Conservation (phyloP, 2,888 invertebrate genomes). For the Mythimna ferrago region DNA sequence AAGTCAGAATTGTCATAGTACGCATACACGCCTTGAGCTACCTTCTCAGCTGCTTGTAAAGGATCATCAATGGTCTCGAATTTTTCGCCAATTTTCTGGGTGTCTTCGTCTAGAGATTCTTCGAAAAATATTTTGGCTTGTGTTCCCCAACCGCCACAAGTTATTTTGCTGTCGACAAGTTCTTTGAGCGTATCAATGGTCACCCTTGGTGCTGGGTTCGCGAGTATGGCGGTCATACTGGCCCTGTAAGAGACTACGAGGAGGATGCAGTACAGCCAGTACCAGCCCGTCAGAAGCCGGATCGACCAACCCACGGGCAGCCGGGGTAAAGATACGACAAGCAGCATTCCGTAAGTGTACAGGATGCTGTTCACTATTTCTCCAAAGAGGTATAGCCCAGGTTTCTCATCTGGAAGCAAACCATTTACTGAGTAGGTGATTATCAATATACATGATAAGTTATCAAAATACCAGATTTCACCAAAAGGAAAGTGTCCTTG, state of each 20-base stretch:
- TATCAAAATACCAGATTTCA: no score
- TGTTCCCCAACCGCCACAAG: constrained; percentile 93
- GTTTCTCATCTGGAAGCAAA: constrained; percentile 80
- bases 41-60: constrained; percentile 92
- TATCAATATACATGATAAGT: no score
- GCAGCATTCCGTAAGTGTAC: constrained; percentile 95
- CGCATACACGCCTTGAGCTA: constrained; percentile 93
- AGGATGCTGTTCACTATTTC: constrained; percentile 94
- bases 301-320: constrained; percentile 95
- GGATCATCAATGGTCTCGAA: constrained; percentile 92
- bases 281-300: constrained; percentile 95
- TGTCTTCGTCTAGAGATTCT: constrained; percentile 92
- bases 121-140: constrained; percentile 93
- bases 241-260: constrained; percentile 95
- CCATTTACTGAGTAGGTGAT: no score
- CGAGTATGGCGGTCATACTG: constrained; percentile 96
- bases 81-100: constrained; percentile 92
- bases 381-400: constrained; percentile 93
- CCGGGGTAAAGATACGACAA: constrained; percentile 94
- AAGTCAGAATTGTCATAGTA: constrained; percentile 95
- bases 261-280: constrained; percentile 96
- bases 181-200: constrained; percentile 95
- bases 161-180: constrained; percentile 92
- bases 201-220: constrained; percentile 94
- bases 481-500: no score